Evolutionary conservation across 2,113 vertebrate species (phyloP).

Genomic region (Carassius carassius): DNA sequence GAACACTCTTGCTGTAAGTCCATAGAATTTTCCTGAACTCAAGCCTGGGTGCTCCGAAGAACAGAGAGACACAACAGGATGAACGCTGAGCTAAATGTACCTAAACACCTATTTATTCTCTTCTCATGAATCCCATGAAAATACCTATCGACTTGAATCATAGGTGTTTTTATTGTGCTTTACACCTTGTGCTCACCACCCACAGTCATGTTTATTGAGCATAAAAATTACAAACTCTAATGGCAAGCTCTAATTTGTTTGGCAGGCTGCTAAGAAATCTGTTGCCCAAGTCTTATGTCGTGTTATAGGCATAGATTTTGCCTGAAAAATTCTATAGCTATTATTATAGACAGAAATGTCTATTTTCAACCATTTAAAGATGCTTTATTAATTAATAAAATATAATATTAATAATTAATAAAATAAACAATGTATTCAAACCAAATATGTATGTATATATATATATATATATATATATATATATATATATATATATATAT

Average conservation of each 20-base stretch:
- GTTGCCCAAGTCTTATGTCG: no score
- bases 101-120: conserved; percentile 13
- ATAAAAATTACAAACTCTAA: not conserved
- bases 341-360: no score
- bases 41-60: conserved; percentile 3
- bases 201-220: conserved; percentile 7
- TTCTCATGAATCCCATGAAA: conserved; percentile 21
- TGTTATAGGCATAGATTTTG: no score
- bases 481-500: no score
- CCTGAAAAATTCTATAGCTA: no score
- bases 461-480: no score
- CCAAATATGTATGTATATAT: no score
- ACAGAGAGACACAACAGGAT: conserved; percentile 37
- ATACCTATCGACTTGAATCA: conserved; percentile 32
- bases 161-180: conserved; percentile 38
- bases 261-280: not conserved
- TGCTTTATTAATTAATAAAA: no score
- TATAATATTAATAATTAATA: no score
- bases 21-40: conserved; percentile 32
- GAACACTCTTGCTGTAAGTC: not conserved
- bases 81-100: conserved; percentile 30
- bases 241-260: not conserved
- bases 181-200: not conserved
- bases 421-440: no score
- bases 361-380: no score